These are phyloP conservation scores for Chironomus riparius DNA, from an alignment of 2,888 invertebrate genomes.

Conservation along the genomic window DNA sequence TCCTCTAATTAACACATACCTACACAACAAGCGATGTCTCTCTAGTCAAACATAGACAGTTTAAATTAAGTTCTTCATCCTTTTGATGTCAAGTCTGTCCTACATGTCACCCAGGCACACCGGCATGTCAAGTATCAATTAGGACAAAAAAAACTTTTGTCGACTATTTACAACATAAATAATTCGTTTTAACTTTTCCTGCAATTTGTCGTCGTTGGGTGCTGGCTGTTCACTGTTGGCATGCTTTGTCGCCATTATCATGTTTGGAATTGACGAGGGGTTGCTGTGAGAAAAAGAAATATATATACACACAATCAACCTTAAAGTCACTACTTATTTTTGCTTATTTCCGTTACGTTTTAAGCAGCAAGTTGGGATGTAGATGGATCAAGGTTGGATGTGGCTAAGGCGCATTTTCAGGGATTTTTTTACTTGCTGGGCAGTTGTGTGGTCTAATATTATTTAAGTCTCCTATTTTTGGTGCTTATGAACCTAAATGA, in stretches of 20 bases:
- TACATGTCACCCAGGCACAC: background rate
- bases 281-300: background rate
- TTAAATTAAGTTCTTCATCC: background rate
- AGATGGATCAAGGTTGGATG: background rate
- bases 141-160: background rate
- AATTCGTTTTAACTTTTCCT: background rate
- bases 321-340: background rate
- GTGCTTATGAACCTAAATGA: too few species aligned
- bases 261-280: background rate
- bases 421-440: too few species aligned
- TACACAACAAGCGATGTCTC: too few species aligned
- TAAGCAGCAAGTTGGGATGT: background rate
- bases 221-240: background rate
- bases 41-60: too few species aligned
- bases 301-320: background rate
- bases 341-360: slow-evolving; percentile 7
- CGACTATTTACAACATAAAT: background rate
- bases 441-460: too few species aligned
- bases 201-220: slow-evolving; percentile 20
- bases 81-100: background rate
- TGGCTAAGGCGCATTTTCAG: background rate
- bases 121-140: slow-evolving; percentile 1
- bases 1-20: too few species aligned
- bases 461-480: too few species aligned
- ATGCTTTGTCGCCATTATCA: slow-evolving; percentile 19